Evolutionary conservation across 2,113 vertebrate genomes (phyloP).

Genomic region (Odontesthes bonariensis): DNA sequence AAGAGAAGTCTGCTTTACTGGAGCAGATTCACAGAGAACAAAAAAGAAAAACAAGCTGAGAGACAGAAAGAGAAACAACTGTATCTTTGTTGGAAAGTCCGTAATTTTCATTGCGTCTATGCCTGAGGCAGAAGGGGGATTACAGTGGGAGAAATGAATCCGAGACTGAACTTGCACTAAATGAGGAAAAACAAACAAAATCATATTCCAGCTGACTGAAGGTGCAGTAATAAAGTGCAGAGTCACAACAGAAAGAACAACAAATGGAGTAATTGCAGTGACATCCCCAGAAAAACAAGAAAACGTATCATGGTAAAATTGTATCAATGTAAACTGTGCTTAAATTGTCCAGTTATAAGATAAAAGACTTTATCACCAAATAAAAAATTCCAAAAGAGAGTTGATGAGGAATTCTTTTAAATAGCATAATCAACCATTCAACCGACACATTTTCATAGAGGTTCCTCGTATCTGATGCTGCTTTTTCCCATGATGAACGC

Average conservation of each 20-base stretch:
- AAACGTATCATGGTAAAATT: constrained; percentile 15
- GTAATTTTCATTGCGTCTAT: constrained; percentile 1
- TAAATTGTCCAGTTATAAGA: not conserved
- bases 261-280: constrained; percentile 13
- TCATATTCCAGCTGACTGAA: constrained; percentile 38
- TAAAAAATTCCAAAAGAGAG: constrained; percentile 14
- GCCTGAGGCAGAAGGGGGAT: constrained; percentile 16
- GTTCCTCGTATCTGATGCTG: not conserved
- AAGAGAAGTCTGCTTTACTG: not conserved
- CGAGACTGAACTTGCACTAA: constrained; percentile 12
- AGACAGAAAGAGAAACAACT: not conserved
- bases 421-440: not conserved
- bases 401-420: constrained; percentile 3
- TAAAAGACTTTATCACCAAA: not conserved
- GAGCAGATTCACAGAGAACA: not conserved
- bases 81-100: constrained; percentile 19
- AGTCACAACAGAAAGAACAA: constrained; percentile 4
- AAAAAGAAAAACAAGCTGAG: not conserved
- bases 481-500: not conserved
- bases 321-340: constrained; percentile 23
- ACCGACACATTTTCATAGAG: constrained; percentile 10
- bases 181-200: constrained; percentile 57
- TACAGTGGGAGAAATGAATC: constrained; percentile 44
- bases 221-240: constrained; percentile 37
- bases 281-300: constrained; percentile 36